Evolutionary conservation across 2,113 vertebrate genomes (phyloP).

Genomic region (Campylorhamphus procurvoides): DNA sequence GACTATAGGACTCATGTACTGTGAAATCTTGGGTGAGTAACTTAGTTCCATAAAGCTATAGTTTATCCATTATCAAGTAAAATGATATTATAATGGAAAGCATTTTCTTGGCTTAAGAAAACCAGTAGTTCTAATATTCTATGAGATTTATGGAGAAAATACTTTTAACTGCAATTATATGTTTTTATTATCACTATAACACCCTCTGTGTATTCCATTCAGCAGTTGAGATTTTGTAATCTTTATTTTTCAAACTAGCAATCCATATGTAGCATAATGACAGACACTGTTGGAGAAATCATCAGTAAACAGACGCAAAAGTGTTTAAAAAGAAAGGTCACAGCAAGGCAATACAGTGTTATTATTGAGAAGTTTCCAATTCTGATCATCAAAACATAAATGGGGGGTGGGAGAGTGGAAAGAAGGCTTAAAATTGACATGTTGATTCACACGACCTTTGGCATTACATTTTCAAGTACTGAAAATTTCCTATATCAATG

Average conservation of each 20-base stretch:
- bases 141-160: neutral
- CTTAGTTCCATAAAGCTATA: neutral
- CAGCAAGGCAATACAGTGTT: neutral
- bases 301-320: neutral
- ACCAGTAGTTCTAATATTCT: neutral
- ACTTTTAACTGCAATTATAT: neutral
- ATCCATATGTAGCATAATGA: neutral
- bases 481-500: neutral
- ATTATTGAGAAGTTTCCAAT: neutral
- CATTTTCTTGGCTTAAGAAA: neutral
- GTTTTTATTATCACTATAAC: neutral
- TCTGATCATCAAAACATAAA: neutral
- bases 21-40: neutral
- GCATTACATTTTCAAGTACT: neutral
- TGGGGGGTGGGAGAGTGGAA: rapidly evolving
- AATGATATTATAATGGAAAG: neutral
- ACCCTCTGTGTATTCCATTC: neutral
- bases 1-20: neutral
- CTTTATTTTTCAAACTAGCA: neutral
- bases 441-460: neutral
- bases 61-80: neutral
- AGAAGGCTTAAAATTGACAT: neutral
- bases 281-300: neutral
- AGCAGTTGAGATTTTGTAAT: neutral
- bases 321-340: neutral